Percentiles rank a stretch among this genome's conserved stretches.
phyloP scores from a whole-genome alignment of 1,140 invertebrate genomes.

The Hestina assimilis region DNA sequence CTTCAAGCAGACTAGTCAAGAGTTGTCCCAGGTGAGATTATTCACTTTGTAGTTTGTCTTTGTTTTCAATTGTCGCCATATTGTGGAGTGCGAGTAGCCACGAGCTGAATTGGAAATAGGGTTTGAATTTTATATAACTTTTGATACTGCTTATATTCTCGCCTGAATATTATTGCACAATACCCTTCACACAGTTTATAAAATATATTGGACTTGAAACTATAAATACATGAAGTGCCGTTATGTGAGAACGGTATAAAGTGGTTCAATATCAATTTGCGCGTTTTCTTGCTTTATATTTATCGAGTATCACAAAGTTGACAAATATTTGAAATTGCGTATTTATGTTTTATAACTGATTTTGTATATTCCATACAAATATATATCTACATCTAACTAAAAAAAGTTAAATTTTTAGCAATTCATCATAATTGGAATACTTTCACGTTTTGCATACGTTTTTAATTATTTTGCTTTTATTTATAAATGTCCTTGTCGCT shows the following conservation, averaged over 20 bases:
- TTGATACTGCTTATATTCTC: constrained; percentile 11
- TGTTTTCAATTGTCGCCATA: constrained; percentile 74
- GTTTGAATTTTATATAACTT: constrained; percentile 23
- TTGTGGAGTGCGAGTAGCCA: constrained; percentile 55
- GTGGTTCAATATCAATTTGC: constrained; percentile 21
- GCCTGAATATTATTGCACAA: constrained; percentile 17
- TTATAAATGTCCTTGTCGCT: not conserved
- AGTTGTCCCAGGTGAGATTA: constrained; percentile 79
- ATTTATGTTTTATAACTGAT: not conserved
- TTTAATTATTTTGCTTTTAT: not conserved
- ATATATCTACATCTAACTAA: not conserved
- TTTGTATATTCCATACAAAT: not conserved
- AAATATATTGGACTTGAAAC: not conserved
- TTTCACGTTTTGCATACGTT: not conserved
- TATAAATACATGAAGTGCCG: not conserved
- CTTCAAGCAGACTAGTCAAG: constrained; percentile 91
- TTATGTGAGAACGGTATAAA: constrained; percentile 14
- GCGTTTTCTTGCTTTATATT: constrained; percentile 2
- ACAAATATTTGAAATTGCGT: not conserved
- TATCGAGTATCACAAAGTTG: not conserved
- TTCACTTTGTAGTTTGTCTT: constrained; percentile 47
- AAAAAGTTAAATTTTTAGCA: constrained; percentile 1
- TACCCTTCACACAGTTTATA: constrained; percentile 7
- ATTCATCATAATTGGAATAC: not conserved
- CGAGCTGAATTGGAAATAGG: constrained; percentile 46